Base-by-base conservation (phyloP, 2,113 vertebrate genomes). In the Fukomys damarensis region DNA sequence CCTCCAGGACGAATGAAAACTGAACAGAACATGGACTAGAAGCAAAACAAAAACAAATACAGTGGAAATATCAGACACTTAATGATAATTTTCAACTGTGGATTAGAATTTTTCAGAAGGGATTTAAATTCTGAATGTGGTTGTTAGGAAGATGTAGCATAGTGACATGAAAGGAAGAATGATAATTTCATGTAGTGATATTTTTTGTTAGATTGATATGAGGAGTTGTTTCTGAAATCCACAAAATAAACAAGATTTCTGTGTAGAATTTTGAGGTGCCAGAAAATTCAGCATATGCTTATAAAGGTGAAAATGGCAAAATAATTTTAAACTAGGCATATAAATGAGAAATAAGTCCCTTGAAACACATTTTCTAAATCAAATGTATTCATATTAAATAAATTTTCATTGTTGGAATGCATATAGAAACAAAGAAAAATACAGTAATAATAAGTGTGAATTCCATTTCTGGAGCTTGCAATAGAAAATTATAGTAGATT, bases 211-310 rank as follows among this genome's bases (percentile, higher is more conserved):
- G 10, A 66, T 16, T 83, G 7, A 4, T 59, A 61, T 38, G 3
- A 49, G 24, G 3, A 49, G 24, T 89, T 56, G 0, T 90, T 89
- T 58, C 91, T 87, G 68, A 87, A 91, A 86, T 66, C 22, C 3
- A 17, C 32, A 94, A 94, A 76, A 22, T 35, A 59, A 88, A 38
- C 56, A 87, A 95, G 0, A 86, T 70, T 90, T 89, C 9, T 86
- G 1, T 65, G 28, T 14, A 63, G 30, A 77, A 26, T 56, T 59
- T 35, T 8, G 7, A 52, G 9, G 6, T 72, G 72, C 10, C 17
- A 49, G 65, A 49, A 46, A 72, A 68, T 20, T 56, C 0, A 24
- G 2, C 26, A 49, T 49, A 0, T 28, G 2, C 22, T 66, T 85
- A 35, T 14, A 58, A 82, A 89, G 11, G 32, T 43, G 11, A 4